Base-by-base conservation (phyloP, 2,113 vertebrate genomes). In the Spheniscus mendiculus region DNA sequence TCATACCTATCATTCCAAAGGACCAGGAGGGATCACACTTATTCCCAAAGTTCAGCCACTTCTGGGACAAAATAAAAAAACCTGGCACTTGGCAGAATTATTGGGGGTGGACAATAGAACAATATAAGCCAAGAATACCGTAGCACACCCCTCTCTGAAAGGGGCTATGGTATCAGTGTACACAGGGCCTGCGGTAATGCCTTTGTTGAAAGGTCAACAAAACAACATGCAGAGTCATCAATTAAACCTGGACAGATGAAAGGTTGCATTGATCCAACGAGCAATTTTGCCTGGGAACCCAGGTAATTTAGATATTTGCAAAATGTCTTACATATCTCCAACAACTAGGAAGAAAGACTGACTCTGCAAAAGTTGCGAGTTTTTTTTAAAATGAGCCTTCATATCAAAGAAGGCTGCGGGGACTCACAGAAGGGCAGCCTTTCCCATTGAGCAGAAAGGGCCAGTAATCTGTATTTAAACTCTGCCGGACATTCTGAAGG, bases 151-250 rank as follows among this genome's bases (percentile, higher is more conserved):
- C 82, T 80, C 78, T 73, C 9, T 93, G 94, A 93, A 96, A 86
- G 74, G 62, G 87, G 47, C 76, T 32, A 0, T 32, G 76, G 45
- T 87, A 91, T 91, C 93, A 77, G 83, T 79, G 91, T 83, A 96
- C 89, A 81, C 42, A 78, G 72, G 80, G 89, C 40, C 82, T 81
- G 59, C 15, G 0, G 77, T 70, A 92, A 53, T 9, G 91, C 76
- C 81, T 96, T 95, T 96, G 94, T 90, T 90, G 78, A 91, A 93
- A 93, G 82, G 87, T 96, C 94, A 95, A 83, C 90, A 94, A 78
- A 97, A 95, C 76, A 93, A 87, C 55, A 73, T 22, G 38, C 58
- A 50, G 45, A 87, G 67, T 50, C 95, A 95, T 96, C 95, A 92
- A 74, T 92, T 93, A 94, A 95, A 93, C 80, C 87, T 91, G 77